Base-by-base conservation (phyloP, 2,888 invertebrate species). In the Caenorhabditis becei region DNA sequence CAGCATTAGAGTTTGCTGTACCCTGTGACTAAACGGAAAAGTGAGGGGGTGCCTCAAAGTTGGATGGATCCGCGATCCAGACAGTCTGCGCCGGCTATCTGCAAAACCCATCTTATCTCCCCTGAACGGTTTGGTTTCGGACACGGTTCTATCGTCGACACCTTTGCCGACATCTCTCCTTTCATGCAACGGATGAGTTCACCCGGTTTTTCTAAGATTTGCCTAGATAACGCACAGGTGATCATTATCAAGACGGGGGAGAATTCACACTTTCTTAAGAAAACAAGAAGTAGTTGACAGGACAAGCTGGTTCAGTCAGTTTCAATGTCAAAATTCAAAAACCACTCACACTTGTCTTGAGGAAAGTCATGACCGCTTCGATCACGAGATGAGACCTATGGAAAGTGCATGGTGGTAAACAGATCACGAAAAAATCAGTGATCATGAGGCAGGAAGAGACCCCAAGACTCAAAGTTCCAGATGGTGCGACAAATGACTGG, bases 51-150 rank as follows among this genome's bases (percentile, higher is more conserved):
- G n/a, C n/a, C n/a, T n/a, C n/a, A n/a, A n/a, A n/a, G n/a, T n/a
- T n/a, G n/a, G n/a, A n/a, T n/a, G n/a, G n/a, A 28, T n/a, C 18
- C 32, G 56, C 24, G 18, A 18, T 14, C 7, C 24, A 20, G n/a
- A 7, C 51, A 20, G n/a, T 58, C 20, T 32, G 16, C 20, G n/a
- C 23, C 53, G 20, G 14, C 53, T 18, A 41, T 65, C 47, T 56
- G 37, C 23, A 2, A 11, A 23, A 53, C 26, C 44, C 47, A 72
- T 72, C 56, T 62, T 72, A 63, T 63, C 72, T 61, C n/a, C n/a
- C n/a, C n/a, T n/a, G 70, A 72, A 72, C 63, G 63, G 63, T 72
- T 72, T 63, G 24, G 62, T 49, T 63, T 26, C 26, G 24, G 53
- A 26, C 23, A 53, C 26, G 24, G 24, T 53, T 53, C 14, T 26